These are phyloP conservation scores for Pseudorhombus dupliciocellatus DNA, from an alignment of 2,113 vertebrate species.

Conservation along the genomic window DNA sequence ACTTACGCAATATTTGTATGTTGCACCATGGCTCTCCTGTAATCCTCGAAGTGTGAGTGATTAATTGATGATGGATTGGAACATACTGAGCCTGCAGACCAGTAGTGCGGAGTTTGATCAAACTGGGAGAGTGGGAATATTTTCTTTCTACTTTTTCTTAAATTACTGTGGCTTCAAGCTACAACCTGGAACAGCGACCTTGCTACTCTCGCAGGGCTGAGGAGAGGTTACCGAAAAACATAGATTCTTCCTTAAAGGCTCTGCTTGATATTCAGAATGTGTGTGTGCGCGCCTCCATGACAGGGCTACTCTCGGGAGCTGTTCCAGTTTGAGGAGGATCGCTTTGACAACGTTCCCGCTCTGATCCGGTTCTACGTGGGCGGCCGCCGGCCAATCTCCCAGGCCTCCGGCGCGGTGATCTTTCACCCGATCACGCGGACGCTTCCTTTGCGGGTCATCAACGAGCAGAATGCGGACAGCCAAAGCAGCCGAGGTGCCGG, in stretches of 20 bases:
- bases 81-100: no score
- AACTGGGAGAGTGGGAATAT: no score
- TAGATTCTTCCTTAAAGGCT: not conserved
- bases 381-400: slow-evolving; percentile 80
- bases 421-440: slow-evolving; percentile 82
- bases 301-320: slow-evolving; percentile 84
- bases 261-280: slow-evolving; percentile 8
- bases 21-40: no score
- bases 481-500: slow-evolving; percentile 5
- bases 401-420: slow-evolving; percentile 83
- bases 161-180: no score
- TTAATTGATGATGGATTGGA: no score
- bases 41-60: no score
- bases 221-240: not conserved
- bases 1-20: not conserved
- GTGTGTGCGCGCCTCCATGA: slow-evolving; percentile 9
- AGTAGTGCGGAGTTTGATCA: no score
- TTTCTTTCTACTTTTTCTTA: no score
- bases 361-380: slow-evolving; percentile 86
- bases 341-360: slow-evolving; percentile 85
- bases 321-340: slow-evolving; percentile 90
- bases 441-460: slow-evolving; percentile 80
- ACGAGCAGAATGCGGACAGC: slow-evolving; percentile 60
- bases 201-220: not conserved
- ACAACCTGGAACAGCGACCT: no score